A percentile compares a stretch with the other conserved stretches of the same genome.
Evolutionary conservation across 2,888 invertebrate species (phyloP).

Genomic region (Patella caerulea): DNA sequence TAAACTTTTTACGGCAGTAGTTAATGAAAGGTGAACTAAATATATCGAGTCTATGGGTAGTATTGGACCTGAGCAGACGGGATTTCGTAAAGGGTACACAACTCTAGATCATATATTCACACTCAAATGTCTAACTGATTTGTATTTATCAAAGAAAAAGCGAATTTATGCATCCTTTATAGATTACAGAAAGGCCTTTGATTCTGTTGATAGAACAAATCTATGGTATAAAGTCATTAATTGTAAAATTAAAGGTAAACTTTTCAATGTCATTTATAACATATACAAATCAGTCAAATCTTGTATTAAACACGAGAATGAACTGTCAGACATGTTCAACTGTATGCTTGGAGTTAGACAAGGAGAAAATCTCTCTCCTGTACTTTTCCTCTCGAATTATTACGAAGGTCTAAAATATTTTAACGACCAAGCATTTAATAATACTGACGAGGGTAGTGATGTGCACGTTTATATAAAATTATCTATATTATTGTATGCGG

Average conservation of each 20-base stretch:
- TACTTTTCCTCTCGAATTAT: background rate
- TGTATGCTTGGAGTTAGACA: constrained; percentile 5
- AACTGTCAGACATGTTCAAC: background rate
- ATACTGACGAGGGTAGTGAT: background rate
- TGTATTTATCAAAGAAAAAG: too few species aligned
- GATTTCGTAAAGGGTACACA: too few species aligned
- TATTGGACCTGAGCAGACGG: too few species aligned
- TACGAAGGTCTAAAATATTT: background rate
- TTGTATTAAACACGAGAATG: too few species aligned
- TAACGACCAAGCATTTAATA: background rate
- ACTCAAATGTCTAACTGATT: too few species aligned
- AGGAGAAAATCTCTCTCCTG: background rate
- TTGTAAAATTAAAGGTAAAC: constrained; percentile 1
- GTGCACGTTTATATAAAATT: constrained; percentile 17
- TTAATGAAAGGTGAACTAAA: too few species aligned
- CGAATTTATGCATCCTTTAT: too few species aligned
- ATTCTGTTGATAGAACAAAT: constrained; percentile 15
- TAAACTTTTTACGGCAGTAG: too few species aligned
- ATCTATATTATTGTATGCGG: too few species aligned
- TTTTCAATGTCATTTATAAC: background rate
- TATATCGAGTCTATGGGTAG: too few species aligned
- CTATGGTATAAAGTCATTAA: constrained; percentile 18
- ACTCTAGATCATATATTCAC: too few species aligned
- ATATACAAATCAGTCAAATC: constrained; percentile 3
- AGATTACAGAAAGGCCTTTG: constrained; percentile 1